A percentile compares a stretch with the other conserved stretches of the same genome.
Evolutionary conservation across 2,888 invertebrate species (phyloP).

Genomic region (Melieria picta): DNA sequence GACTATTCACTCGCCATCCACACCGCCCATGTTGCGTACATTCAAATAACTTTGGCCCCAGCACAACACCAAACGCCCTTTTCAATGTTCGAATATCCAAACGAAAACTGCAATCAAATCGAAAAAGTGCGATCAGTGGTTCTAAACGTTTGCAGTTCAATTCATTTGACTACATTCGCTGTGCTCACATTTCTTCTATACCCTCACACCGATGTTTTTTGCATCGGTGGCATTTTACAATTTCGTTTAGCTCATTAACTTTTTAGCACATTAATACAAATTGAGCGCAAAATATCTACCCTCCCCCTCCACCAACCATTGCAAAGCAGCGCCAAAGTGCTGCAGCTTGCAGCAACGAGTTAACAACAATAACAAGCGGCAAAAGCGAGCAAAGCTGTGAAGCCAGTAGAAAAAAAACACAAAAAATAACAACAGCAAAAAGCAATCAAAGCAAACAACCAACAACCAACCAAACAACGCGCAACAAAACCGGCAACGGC

Average conservation of each 20-base stretch:
- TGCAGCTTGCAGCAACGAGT: conserved; percentile 26
- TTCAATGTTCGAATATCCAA: no score
- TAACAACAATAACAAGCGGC: conserved; percentile 24
- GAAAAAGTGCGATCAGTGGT: no score
- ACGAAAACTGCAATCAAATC: no score
- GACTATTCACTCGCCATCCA: no score
- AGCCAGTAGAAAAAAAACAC: no score
- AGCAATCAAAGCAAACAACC: conserved; percentile 14
- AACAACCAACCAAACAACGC: conserved; percentile 19
- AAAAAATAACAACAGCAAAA: no score
- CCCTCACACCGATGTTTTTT: background rate
- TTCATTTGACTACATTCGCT: background rate
- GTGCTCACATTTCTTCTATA: background rate
- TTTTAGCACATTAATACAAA: conserved; percentile 48
- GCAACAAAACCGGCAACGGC: conserved; percentile 21
- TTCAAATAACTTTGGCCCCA: no score
- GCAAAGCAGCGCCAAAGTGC: background rate
- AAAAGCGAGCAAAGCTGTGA: no score
- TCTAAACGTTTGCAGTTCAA: no score
- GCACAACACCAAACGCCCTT: no score
- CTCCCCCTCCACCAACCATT: background rate
- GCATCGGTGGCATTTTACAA: conserved; percentile 43
- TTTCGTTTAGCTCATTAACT: conserved; percentile 49
- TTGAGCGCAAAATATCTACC: conserved; percentile 27
- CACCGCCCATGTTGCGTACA: no score